Evolutionary conservation across 2,888 invertebrate species (phyloP).

Genomic region (Desoria tigrina): DNA sequence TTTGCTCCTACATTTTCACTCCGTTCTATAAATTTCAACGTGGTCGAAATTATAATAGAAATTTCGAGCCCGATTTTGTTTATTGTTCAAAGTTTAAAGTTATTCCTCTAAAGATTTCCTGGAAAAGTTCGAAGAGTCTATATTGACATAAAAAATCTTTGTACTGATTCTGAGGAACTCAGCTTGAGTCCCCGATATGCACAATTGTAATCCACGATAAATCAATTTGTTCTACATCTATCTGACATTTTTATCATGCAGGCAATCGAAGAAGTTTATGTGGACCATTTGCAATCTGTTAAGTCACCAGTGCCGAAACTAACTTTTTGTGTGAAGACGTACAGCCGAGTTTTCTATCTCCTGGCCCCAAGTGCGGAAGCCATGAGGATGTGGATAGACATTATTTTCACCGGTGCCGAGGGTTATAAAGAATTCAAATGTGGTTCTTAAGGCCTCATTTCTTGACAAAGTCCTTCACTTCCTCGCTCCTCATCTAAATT

Average conservation of each 20-base stretch:
- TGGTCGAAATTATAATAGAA: too few species aligned
- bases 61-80: too few species aligned
- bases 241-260: constrained; percentile 57
- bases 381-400: constrained; percentile 95
- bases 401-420: constrained; percentile 88
- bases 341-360: constrained; percentile 82
- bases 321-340: constrained; percentile 92
- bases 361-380: constrained; percentile 93
- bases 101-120: too few species aligned
- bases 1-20: too few species aligned
- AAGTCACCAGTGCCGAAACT: constrained; percentile 87
- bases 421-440: constrained; percentile 74
- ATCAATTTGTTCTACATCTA: constrained; percentile 45
- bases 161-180: too few species aligned
- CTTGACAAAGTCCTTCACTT: constrained; percentile 15
- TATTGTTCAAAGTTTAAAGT: too few species aligned
- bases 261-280: constrained; percentile 95
- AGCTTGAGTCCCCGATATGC: background rate
- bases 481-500: constrained; percentile 9
- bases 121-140: too few species aligned
- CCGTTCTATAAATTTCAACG: too few species aligned
- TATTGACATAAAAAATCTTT: too few species aligned
- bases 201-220: constrained; percentile 38
- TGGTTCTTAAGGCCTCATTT: constrained; percentile 47
- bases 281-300: constrained; percentile 89